Percentiles rank a stretch among this genome's conserved stretches.
These are phyloP conservation scores for Pimpla rufipes DNA, from an alignment of 2,888 invertebrate species.

Conservation along the genomic window DNA sequence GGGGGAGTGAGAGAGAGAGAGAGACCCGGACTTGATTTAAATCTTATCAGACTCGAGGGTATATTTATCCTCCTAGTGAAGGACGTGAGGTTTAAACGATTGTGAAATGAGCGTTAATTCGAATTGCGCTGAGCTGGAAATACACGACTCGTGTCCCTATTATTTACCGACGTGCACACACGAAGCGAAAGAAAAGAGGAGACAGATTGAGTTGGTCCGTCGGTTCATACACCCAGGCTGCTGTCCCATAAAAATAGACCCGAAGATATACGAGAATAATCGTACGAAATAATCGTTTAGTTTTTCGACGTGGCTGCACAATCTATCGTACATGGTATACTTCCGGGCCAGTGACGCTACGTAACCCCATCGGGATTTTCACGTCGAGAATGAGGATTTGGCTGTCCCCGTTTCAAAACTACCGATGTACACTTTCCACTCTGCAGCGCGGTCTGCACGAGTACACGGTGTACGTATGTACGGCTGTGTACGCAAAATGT, in stretches of 20 bases:
- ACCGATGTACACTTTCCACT: not conserved
- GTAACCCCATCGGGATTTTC: conserved; percentile 36
- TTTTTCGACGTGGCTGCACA: conserved; percentile 12
- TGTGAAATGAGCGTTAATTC: conserved; percentile 22
- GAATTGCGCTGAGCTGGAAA: not conserved
- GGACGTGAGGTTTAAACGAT: conserved; percentile 11
- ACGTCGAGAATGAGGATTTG: conserved; percentile 32
- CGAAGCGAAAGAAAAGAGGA: not conserved
- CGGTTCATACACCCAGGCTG: not conserved
- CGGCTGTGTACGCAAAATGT: conserved; percentile 9
- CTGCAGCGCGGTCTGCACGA: not conserved
- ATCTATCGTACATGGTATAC: not conserved
- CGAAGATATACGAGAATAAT: conserved; percentile 11
- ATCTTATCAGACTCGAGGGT: conserved; percentile 10
- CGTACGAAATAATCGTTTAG: conserved; percentile 10
- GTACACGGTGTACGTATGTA: not conserved
- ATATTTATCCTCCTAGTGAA: conserved; percentile 10
- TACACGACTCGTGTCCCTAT: not conserved
- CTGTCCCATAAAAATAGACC: conserved; percentile 8
- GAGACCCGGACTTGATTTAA: conserved; percentile 8
- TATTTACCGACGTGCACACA: not conserved
- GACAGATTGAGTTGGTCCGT: conserved; percentile 3
- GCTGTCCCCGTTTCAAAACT: conserved; percentile 25
- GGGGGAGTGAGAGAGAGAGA: not conserved
- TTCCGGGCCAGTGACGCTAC: not conserved